Conservation (phyloP, 2,113 vertebrate species). For the Triplophysa siluroides region DNA sequence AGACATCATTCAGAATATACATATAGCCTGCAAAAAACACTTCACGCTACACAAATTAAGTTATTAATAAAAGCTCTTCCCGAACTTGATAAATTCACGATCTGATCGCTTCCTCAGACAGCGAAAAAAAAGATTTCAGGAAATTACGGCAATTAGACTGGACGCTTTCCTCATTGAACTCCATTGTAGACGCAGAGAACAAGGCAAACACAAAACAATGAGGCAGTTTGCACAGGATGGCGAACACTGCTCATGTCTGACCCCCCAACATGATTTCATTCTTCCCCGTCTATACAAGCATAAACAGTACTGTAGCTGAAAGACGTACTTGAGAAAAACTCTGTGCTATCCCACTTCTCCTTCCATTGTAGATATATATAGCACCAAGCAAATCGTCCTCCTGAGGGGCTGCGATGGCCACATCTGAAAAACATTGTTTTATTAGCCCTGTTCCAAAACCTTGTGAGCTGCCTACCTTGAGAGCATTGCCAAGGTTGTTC, state of each 20-base stretch:
- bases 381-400: conserved; percentile 80
- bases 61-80: background rate
- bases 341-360: conserved; percentile 74
- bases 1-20: conserved; percentile 24
- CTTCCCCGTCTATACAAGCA: background rate
- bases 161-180: background rate
- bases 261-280: background rate
- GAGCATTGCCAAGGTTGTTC: background rate
- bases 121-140: conserved; percentile 1
- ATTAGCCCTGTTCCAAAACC: background rate
- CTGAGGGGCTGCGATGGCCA: conserved; percentile 86
- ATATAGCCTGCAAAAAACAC: too few relatives aligned
- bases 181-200: background rate
- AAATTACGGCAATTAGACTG: conserved; percentile 38
- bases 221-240: conserved; percentile 41
- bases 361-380: conserved; percentile 89
- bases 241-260: conserved; percentile 13
- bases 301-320: conserved; percentile 29
- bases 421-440: conserved; percentile 70
- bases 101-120: background rate
- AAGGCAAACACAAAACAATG: conserved; percentile 16
- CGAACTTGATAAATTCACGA: background rate
- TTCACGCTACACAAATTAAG: background rate
- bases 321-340: conserved; percentile 78
- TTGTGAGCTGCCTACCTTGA: background rate